Evolutionary conservation across 35 echinoderm and acorn worm genomes (phyloP).

Genomic region (Apostichopus parvimensis): DNA sequence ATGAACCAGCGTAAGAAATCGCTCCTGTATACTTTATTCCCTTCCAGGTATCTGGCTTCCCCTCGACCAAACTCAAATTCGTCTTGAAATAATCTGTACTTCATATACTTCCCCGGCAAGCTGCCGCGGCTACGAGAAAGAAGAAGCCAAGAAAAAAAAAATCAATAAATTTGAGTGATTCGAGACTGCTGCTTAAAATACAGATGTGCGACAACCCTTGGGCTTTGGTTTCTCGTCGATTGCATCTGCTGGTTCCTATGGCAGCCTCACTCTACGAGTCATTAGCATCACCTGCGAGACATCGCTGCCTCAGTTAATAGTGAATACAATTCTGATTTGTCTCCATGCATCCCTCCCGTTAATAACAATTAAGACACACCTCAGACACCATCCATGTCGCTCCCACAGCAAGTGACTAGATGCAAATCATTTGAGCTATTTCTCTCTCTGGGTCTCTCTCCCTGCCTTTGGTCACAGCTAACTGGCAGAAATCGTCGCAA

Average conservation of each 20-base stretch:
- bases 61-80: not conserved
- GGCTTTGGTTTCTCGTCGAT: not conserved
- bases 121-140: not conserved
- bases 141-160: not conserved
- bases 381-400: not conserved
- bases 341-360: not conserved
- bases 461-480: not conserved
- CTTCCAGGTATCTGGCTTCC: not conserved
- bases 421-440: no score
- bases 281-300: conserved; percentile 24
- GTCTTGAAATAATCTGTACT: not conserved
- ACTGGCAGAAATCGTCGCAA: not conserved
- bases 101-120: not conserved
- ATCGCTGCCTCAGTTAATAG: not conserved
- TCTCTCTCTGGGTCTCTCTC: not conserved
- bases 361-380: not conserved
- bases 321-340: not conserved
- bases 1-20: not conserved
- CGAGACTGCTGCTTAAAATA: conserved; percentile 16
- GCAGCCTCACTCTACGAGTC: not conserved
- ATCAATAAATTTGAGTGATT: conserved; percentile 27
- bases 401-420: no score
- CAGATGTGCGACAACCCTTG: conserved; percentile 6
- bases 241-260: not conserved
- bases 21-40: not conserved